Evolutionary conservation across 30 jellyfish, hydroid and myxozoan species (phyloP).

Genomic region (Aurelia coerulea): DNA sequence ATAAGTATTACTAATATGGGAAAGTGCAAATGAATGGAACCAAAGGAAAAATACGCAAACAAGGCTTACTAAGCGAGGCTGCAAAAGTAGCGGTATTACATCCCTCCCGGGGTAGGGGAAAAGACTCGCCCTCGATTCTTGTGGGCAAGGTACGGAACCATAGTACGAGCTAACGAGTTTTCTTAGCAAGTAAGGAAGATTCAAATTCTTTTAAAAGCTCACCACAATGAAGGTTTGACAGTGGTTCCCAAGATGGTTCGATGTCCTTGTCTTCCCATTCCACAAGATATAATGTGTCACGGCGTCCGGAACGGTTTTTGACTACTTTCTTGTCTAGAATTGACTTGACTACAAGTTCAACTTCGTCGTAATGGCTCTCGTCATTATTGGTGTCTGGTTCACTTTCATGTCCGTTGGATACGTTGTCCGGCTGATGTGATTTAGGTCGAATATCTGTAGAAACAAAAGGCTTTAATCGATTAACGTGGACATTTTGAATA

Average conservation of each 20-base stretch:
- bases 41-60: too few species aligned
- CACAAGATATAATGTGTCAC: slow-evolving; percentile 24
- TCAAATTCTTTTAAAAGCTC: too few species aligned
- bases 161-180: background rate
- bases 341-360: background rate
- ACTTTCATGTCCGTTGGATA: background rate
- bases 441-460: slow-evolving; percentile 17
- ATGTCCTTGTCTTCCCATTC: slow-evolving; percentile 37
- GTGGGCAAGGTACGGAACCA: too few species aligned
- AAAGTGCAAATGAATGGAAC: too few species aligned
- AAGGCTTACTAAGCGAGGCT: too few species aligned
- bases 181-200: too few species aligned
- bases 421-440: background rate
- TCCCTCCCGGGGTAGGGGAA: background rate
- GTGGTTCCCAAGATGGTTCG: too few species aligned
- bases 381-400: background rate
- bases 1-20: too few species aligned
- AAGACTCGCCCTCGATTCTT: background rate
- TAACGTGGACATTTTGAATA: slow-evolving; percentile 50
- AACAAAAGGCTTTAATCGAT: slow-evolving; percentile 30
- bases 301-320: slow-evolving; percentile 23
- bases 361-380: slow-evolving; percentile 8
- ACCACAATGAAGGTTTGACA: too few species aligned
- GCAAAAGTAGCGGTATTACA: background rate
- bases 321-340: background rate